A percentile compares a stretch with the other conserved stretches of the same genome.
phyloP scores from a whole-genome alignment of 2,888 invertebrate genomes.

The Tachina lurida region DNA sequence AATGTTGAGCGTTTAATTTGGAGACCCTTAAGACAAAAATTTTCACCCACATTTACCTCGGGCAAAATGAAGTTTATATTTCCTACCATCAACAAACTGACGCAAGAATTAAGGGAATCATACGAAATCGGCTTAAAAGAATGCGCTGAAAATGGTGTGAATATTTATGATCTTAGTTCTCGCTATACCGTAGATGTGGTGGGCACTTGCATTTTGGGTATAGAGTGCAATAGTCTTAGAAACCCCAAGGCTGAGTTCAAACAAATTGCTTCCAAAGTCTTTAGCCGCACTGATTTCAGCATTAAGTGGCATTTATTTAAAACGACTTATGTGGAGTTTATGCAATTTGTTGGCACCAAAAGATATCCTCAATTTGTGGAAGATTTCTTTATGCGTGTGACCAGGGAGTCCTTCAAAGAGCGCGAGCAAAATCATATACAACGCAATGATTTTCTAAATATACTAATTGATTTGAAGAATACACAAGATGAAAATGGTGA shows the following conservation, averaged over 20 bases:
- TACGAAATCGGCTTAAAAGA: conserved; percentile 54
- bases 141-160: conserved; percentile 74
- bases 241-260: conserved; percentile 81
- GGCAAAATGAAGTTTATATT: conserved; percentile 84
- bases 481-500: conserved; percentile 54
- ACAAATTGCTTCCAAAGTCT: conserved; percentile 72
- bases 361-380: conserved; percentile 15
- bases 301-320: conserved; percentile 74
- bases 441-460: conserved; percentile 77
- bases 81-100: conserved; percentile 78
- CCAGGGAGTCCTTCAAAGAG: conserved; percentile 74
- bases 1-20: conserved; percentile 81
- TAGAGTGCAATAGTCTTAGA: conserved; percentile 82
- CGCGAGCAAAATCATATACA: conserved; percentile 74
- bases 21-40: conserved; percentile 82
- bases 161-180: conserved; percentile 82
- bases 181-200: conserved; percentile 84
- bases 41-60: conserved; percentile 84
- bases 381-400: conserved; percentile 74
- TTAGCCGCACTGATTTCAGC: conserved; percentile 73
- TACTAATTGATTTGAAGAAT: conserved; percentile 76
- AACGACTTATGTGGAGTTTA: conserved; percentile 63
- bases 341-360: conserved; percentile 62
- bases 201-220: conserved; percentile 83
- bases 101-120: conserved; percentile 72